Base-by-base conservation (phyloP, 92 coral and sea anemone genomes). In the Metridium senile region DNA sequence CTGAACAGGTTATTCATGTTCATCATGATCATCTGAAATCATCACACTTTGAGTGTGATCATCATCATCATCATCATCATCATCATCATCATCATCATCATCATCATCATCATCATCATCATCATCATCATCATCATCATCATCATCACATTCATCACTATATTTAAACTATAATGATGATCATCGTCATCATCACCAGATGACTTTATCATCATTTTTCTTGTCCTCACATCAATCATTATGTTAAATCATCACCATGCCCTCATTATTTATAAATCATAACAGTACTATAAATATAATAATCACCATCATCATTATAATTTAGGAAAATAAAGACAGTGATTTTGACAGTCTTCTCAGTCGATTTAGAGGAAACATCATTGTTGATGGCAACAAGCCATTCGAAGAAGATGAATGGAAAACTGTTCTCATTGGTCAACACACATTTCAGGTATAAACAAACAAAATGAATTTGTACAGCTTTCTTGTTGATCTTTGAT, bases 321-420 rank as follows among this genome's bases (percentile, higher is more conserved):
- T 59, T 61, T 20, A 34, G 45, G 47, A 51, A 2, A 57, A 21
- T 20, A 10, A 39, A 26, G 29, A 22, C 16, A 28, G 66, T 23
- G 70, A 74, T 19, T 62, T 84, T 54, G 93, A 89, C 35, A 77
- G 49, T 52, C 46, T 93, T 54, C 58, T 72, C 29, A 77, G 84
- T 32, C 85, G 98, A 67, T 96, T 96, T 72, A 85, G 99, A 70
- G 88, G 93, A 35, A 96, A 96, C 83, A 75, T 96, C 67, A 79
- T 93, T 25, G 74, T 96, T 65, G 70, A 82, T 68, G 99, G 99
- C 29, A 72, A 39, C 25, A 66, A 59, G 22, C 54, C 96, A 27
- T 96, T 85, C 53, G 88, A 76, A 17, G 99, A 96, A 73, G 99
- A 96, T 58, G 43, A 45, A 0, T 96, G 97, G 97, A 74, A 73